These are phyloP conservation scores for Neotragus moschatus DNA, from an alignment of 2,113 vertebrate genomes.

Conservation along the genomic window DNA sequence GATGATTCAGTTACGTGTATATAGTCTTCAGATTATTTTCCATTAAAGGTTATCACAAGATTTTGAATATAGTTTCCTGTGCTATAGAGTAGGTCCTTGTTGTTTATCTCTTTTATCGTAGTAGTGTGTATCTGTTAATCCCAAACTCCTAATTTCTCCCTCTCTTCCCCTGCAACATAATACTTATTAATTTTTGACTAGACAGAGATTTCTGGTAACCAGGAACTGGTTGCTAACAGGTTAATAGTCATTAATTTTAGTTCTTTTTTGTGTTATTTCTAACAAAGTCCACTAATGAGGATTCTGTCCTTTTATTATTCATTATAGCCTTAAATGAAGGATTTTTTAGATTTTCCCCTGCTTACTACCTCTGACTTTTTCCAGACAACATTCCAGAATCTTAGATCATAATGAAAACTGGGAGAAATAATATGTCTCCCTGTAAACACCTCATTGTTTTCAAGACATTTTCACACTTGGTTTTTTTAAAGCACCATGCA, in stretches of 20 bases:
- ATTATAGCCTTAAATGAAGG: neutral
- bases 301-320: neutral
- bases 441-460: neutral
- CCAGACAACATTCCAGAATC: neutral
- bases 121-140: neutral
- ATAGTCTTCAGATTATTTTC: neutral
- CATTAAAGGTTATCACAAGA: neutral
- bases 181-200: neutral
- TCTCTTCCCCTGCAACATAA: neutral
- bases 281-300: neutral
- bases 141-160: neutral
- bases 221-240: neutral
- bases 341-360: neutral
- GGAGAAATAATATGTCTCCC: neutral
- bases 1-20: neutral
- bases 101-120: neutral
- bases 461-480: neutral
- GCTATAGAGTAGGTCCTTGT: neutral
- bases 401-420: neutral
- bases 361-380: neutral
- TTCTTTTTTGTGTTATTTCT: neutral
- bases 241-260: neutral
- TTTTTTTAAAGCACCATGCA: neutral
- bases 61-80: neutral
- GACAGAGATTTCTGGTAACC: neutral